These are phyloP conservation scores for Marmota monax DNA, from an alignment of 2,113 vertebrate genomes.

Conservation along the genomic window DNA sequence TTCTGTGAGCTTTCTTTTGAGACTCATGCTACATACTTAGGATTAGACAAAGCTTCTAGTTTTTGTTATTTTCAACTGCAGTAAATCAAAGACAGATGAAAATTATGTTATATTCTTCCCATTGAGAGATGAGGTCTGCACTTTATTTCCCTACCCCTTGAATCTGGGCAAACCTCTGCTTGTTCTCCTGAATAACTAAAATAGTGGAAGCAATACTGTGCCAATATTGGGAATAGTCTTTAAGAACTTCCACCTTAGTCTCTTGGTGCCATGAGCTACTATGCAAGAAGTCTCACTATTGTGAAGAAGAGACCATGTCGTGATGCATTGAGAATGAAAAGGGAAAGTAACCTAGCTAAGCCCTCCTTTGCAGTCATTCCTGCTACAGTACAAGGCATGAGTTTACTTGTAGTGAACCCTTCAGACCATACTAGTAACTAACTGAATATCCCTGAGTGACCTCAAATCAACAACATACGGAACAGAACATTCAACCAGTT, in stretches of 20 bases:
- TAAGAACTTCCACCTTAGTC: background rate
- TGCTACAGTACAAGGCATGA: background rate
- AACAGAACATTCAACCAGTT: background rate
- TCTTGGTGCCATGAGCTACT: background rate
- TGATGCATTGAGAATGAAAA: background rate
- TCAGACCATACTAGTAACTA: background rate
- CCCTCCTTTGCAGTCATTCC: background rate
- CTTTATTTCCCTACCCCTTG: background rate
- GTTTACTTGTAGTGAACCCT: background rate
- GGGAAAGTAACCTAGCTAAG: background rate
- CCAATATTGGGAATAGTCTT: background rate
- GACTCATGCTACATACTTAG: background rate
- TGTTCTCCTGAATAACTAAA: conserved; percentile 26
- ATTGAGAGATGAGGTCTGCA: background rate
- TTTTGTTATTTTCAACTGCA: background rate
- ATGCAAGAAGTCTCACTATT: background rate
- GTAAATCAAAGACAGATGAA: conserved; percentile 17
- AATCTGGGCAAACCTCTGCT: background rate
- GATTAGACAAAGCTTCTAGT: conserved; percentile 13
- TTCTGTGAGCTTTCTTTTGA: conserved; percentile 33
- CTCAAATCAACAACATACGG: background rate
- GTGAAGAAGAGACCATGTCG: background rate
- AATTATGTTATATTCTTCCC: conserved; percentile 12
- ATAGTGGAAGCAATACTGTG: background rate
- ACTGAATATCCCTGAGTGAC: background rate